These are phyloP conservation scores for Pheosia tremula DNA, from an alignment of 2,888 invertebrate species.

Conservation along the genomic window DNA sequence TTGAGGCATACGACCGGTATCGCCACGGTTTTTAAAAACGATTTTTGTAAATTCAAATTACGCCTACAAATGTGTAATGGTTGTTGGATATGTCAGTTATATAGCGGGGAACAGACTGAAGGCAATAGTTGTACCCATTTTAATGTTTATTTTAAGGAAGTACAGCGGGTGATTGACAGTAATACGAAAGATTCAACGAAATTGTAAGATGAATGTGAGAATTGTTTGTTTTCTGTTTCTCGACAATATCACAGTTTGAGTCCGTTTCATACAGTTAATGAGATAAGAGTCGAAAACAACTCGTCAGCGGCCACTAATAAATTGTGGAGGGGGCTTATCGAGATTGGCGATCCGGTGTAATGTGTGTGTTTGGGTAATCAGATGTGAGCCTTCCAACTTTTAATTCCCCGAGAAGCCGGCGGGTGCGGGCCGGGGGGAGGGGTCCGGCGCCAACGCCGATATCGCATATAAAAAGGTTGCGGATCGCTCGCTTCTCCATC, in stretches of 20 bases:
- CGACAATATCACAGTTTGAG: slow-evolving; percentile 38
- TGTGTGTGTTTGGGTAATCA: slow-evolving; percentile 79
- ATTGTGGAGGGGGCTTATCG: slow-evolving; percentile 74
- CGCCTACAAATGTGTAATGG: slow-evolving; percentile 15
- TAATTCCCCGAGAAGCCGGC: slow-evolving; percentile 70
- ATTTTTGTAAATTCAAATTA: slow-evolving; percentile 46
- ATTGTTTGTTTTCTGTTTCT: slow-evolving; percentile 30
- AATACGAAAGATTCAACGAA: slow-evolving; percentile 21
- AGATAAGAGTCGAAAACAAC: slow-evolving; percentile 65
- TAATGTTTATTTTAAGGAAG: background rate
- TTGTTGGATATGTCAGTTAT: background rate
- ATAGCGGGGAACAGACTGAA: background rate
- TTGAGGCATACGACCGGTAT: slow-evolving; percentile 57
- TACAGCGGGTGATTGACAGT: slow-evolving; percentile 9
- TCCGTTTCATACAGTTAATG: slow-evolving; percentile 48
- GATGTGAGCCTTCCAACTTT: slow-evolving; percentile 78
- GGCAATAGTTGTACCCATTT: background rate
- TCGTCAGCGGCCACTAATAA: slow-evolving; percentile 69
- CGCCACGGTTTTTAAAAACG: slow-evolving; percentile 50
- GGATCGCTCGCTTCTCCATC: slow-evolving; percentile 82
- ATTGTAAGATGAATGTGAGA: slow-evolving; percentile 22
- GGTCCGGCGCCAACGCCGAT: slow-evolving; percentile 78
- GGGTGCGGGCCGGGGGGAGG: slow-evolving; percentile 50
- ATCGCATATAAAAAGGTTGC: slow-evolving; percentile 84
- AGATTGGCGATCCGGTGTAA: slow-evolving; percentile 74